Conservation (phyloP, 2,888 invertebrate genomes). For the Charanyca ferruginea region DNA sequence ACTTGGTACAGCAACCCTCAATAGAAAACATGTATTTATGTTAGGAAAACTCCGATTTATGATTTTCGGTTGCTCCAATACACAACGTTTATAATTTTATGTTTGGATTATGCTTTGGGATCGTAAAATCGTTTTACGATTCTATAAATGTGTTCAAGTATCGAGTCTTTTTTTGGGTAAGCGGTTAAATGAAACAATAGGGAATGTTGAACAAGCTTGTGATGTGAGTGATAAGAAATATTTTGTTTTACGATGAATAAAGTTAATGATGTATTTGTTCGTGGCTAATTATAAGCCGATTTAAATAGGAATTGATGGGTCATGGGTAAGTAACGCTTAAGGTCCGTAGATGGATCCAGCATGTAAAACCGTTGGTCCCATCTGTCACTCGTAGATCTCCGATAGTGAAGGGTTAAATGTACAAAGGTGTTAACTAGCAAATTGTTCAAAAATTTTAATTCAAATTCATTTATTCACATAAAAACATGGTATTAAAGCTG, state of each 20-base stretch:
- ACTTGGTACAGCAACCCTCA: slow-evolving; percentile 49
- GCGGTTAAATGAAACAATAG: slow-evolving; percentile 62
- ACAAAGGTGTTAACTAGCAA: too few relatives aligned
- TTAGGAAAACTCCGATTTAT: slow-evolving; percentile 74
- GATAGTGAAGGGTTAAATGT: too few relatives aligned
- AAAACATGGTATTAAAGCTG: too few relatives aligned
- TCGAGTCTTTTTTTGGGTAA: slow-evolving; percentile 71
- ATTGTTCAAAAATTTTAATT: too few relatives aligned
- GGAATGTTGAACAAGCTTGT: slow-evolving; percentile 32
- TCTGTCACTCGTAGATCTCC: too few relatives aligned
- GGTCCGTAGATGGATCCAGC: too few relatives aligned
- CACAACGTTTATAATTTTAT: slow-evolving; percentile 83
- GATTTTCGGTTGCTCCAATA: slow-evolving; percentile 79
- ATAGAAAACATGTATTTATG: slow-evolving; percentile 62
- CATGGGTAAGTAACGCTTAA: too few relatives aligned
- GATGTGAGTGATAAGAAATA: slow-evolving; percentile 5
- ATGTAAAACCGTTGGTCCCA: too few relatives aligned
- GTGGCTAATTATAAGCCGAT: too few relatives aligned
- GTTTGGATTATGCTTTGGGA: slow-evolving; percentile 78
- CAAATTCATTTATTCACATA: too few relatives aligned
- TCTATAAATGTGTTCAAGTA: slow-evolving; percentile 83
- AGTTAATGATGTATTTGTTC: too few relatives aligned
- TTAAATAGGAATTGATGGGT: too few relatives aligned
- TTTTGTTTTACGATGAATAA: not conserved
- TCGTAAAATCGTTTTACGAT: slow-evolving; percentile 86